A percentile compares a stretch with the other conserved stretches of the same genome.
Evolutionary conservation across 1,140 invertebrate species (phyloP).

Genomic region (Conus ventricosus): DNA sequence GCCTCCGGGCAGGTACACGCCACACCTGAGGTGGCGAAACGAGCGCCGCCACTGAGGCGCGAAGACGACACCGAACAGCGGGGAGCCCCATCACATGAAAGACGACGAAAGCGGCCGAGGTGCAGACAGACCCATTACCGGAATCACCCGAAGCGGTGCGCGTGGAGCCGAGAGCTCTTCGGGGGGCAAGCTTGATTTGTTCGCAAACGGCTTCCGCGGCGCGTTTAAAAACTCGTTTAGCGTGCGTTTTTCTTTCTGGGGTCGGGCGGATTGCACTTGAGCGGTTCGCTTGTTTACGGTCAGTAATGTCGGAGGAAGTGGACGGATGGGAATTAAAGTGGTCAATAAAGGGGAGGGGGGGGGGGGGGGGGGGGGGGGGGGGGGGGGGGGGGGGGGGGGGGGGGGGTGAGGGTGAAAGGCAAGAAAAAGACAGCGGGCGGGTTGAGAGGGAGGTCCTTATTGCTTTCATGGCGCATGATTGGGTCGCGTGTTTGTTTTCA

Average conservation of each 20-base stretch:
- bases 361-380: background rate
- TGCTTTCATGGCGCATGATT: too few relatives aligned
- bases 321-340: background rate
- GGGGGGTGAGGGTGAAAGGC: background rate
- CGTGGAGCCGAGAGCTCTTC: background rate
- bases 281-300: background rate
- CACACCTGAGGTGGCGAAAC: background rate
- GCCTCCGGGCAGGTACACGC: background rate
- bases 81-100: background rate
- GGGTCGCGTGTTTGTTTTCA: too few relatives aligned
- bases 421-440: background rate
- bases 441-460: background rate
- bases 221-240: background rate
- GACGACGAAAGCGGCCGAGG: background rate
- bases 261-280: background rate
- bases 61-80: slow-evolving; percentile 1
- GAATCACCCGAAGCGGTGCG: background rate
- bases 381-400: background rate
- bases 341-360: background rate
- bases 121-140: slow-evolving; percentile 5
- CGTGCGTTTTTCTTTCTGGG: background rate
- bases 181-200: background rate
- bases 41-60: background rate
- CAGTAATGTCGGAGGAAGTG: background rate
- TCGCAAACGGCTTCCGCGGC: background rate